Evolutionary conservation across 2,888 invertebrate species (phyloP), one percentile per base, ranked within the genome.

Genomic region (Nemotelus nigrinus): DNA sequence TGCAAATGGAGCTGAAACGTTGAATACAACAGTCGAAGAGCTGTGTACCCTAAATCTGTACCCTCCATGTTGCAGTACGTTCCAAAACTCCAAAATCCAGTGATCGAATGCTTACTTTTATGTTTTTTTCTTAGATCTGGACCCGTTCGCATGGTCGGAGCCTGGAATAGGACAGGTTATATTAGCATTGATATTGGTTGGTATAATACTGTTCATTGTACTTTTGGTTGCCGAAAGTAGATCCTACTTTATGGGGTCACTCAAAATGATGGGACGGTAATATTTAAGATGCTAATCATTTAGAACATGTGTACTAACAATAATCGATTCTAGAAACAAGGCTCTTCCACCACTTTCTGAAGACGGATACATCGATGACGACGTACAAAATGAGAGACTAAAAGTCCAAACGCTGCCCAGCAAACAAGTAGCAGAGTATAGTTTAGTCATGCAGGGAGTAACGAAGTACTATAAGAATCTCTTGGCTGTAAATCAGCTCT

Each of bases 401-500:
- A 88, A 88, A 80, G 90, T 91, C 25, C 25, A 25, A 25, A 25
- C 25, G 25, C 25, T 25, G 25, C 25, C 25, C 25, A 25, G 25
- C 25, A 25, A 25, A 25, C 25, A 25, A 25, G 25, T 25, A 25
- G 25, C 25, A 25, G 25, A 25, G 25, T 25, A 25, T 25, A 25
- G 25, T 25, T 41, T 60, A 25, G 50, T 68, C 2, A 68, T 92
- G 4, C 89, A 88, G 67, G 88, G 89, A 79, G 87, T 95, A 39
- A 89, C 92, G 47, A 95, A 95, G 85, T 90, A 89, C 83, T 95
- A 95, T 82, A 91, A 90, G 10, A 88, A 88, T 1, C 88, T 93
- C 78, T 85, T 92, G 63, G 95, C 94, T 2, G 95, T 96, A 0
- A 91, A 94, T 83, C 91, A 92, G 80, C 87, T 93, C 2, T 91